Percentiles rank a stretch among this genome's conserved stretches.
Conservation (phyloP, 2,888 invertebrate species). For the Trichogramma evanescens region DNA sequence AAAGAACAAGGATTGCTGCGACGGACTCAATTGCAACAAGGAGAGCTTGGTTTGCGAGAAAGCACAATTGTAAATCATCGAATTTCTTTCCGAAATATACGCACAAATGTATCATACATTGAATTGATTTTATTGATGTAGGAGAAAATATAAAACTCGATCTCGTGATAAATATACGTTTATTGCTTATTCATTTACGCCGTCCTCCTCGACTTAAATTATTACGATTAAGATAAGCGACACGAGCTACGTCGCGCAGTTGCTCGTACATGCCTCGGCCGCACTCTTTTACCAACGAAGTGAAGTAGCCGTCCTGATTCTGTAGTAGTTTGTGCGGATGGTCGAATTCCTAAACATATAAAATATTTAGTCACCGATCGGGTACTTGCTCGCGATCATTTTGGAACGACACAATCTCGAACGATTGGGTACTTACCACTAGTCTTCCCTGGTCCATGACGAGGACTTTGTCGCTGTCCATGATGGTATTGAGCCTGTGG, state of each 20-base stretch:
- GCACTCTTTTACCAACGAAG: constrained; percentile 56
- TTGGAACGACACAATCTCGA: background rate
- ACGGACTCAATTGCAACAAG: no score
- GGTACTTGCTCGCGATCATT: background rate
- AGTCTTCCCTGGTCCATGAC: constrained; percentile 53
- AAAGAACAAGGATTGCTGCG: no score
- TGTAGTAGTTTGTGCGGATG: constrained; percentile 39
- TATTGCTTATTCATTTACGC: no score
- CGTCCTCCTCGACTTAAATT: background rate
- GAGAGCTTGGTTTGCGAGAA: no score
- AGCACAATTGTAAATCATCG: no score
- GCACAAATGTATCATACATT: no score
- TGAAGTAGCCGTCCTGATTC: constrained; percentile 52
- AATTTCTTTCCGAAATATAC: no score
- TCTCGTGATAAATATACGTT: no score
- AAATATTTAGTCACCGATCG: background rate
- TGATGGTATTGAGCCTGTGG: constrained; percentile 57
- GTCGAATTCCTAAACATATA: constrained; percentile 30
- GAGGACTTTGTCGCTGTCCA: constrained; percentile 57
- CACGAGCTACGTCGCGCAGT: constrained; percentile 50
- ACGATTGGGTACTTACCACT: constrained; percentile 31
- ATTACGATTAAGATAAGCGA: constrained; percentile 33
- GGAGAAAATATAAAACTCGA: no score
- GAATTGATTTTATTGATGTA: no score
- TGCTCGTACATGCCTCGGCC: constrained; percentile 53